Evolutionary conservation across 2,888 invertebrate species (phyloP), one percentile per base, ranked within the genome.

Genomic region (Marronus borbonicus): DNA sequence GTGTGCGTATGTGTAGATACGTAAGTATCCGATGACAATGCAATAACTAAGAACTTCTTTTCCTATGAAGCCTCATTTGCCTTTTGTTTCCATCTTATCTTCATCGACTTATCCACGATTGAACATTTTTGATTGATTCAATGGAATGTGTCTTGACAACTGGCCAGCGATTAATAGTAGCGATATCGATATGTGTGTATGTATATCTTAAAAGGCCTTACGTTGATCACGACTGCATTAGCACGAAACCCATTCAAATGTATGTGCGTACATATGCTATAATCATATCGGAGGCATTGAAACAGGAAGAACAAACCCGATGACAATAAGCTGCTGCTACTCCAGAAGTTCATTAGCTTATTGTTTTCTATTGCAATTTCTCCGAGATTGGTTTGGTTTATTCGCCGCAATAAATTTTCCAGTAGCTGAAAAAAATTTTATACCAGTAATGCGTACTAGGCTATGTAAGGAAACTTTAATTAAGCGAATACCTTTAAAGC

Each of bases 201-300:
- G 49, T 60, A 74, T 62, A 74, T 62, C 72, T 74, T 60, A 60
- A 76, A 76, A 76, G 78, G 39, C 77, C 72, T 78, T 64, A 68
- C 58, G 65, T 68, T 60, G 78, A 78, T 78, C 78, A 78, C 75
- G 78, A 76, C 60, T 68, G 66, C 76, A 70, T 78, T 76, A 76
- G 62, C 76, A 78, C 78, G 76, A 70, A 68, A 62, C 28, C 78
- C 49, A 76, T 70, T 76, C 64, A 70, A 60, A 74, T 60, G 60
- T 58, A 60, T 20, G 68, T 76, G 72, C 64, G 39, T 75, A 66
- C 65, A 78, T 70, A 68, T 70, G 78, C 69, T 78, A 76, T 78
- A 76, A 76, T 78, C 70, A 65, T 70, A 76, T 78, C 70, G 65
- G 64, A 76, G 52, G 55, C 78, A 78, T 70, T 76, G 68, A 69